Base-by-base conservation (phyloP, 2,888 invertebrate genomes). In the Netelia melanura region DNA sequence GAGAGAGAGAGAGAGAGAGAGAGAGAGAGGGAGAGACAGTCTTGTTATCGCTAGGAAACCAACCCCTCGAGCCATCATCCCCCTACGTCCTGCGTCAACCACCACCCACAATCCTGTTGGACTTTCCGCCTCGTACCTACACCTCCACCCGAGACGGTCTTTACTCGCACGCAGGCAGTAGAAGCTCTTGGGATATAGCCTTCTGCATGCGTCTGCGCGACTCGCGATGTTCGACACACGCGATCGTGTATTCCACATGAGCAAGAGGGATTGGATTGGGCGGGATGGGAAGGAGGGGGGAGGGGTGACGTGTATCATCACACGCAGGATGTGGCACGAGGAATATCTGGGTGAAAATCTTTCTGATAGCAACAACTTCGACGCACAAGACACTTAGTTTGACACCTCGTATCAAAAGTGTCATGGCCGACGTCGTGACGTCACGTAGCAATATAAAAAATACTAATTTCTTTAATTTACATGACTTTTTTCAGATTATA, bases 11-110 rank as follows among this genome's bases (percentile, higher is more conserved):
- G 9, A 48, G 9, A 48, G 48, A 11, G 48, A 48, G 48, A 30
- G 21, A 52, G 38, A 62, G 52, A 25, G 62, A 43, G 38, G n/a
- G 62, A 14, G 54, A 56, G 17, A 61, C 61, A 74, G 68, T 70
- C 87, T 86, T 87, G 87, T 86, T 87, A 88, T 87, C 87, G 85
- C 78, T 87, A 14, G 56, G 78, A 86, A 85, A 86, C 85, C 84
- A 81, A 72, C 86, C 87, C 82, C 79, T 75, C 65, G 56, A 56
- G 62, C 61, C 71, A 70, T 71, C 71, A 65, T 70, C 67, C 72
- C 58, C 58, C 65, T 72, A 65, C 62, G 52, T 62, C 64, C 30
- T 64, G 74, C 64, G 43, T 77, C 85, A 79, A 65, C 85, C 65
- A 71, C 79, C 79, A 43, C 70, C 38, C 62, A 6, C 62, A 54